Conservation (phyloP, 2,888 invertebrate species). For the Rhingia rostrata region DNA sequence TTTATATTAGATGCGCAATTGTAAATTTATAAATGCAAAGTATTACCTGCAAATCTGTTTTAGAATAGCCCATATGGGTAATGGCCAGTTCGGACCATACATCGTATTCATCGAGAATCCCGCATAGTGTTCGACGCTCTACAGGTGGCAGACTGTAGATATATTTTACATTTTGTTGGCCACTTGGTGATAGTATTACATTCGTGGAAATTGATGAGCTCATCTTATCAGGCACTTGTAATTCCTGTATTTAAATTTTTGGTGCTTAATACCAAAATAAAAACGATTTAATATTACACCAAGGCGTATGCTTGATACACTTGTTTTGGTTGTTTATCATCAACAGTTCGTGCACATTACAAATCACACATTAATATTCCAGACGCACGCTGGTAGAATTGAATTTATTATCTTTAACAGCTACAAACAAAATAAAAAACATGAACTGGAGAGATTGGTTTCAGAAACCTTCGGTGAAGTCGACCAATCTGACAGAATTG, state of each 20-base stretch:
- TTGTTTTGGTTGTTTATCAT: background rate
- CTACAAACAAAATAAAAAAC: background rate
- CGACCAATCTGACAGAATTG: no score
- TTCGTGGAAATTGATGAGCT: constrained; percentile 74
- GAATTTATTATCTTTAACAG: no score
- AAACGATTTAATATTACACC: no score
- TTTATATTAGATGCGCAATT: background rate
- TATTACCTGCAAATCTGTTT: constrained; percentile 80
- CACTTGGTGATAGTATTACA: constrained; percentile 21
- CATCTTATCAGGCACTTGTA: constrained; percentile 40
- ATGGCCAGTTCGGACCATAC: constrained; percentile 92
- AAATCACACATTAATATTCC: background rate
- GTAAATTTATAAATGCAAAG: background rate
- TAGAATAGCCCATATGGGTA: constrained; percentile 86
- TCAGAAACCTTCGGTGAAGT: no score
- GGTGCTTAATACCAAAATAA: no score
- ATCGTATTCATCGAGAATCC: constrained; percentile 90
- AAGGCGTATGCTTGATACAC: background rate
- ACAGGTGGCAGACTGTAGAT: constrained; percentile 90
- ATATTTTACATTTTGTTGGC: constrained; percentile 82
- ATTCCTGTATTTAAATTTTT: no score
- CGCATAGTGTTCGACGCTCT: constrained; percentile 88
- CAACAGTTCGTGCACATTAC: background rate
- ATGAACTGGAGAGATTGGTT: background rate
- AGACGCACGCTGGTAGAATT: background rate